Percentiles rank a stretch among this genome's conserved stretches.
Conservation (phyloP, 1,140 invertebrate genomes). For the Drosophila setifemur region DNA sequence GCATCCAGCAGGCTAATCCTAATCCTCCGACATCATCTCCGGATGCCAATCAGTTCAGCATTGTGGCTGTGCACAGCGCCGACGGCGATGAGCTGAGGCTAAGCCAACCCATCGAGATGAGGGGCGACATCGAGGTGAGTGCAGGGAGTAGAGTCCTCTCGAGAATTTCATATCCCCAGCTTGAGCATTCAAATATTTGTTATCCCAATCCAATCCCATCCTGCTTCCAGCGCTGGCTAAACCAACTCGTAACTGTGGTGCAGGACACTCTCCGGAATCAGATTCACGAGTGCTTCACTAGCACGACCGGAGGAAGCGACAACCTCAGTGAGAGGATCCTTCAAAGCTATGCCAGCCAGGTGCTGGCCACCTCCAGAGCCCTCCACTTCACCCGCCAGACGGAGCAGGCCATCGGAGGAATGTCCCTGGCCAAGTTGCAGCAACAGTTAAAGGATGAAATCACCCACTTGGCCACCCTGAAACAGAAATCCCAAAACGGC, state of each 20-base stretch:
- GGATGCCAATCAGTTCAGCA: constrained; percentile 82
- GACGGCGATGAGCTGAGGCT: constrained; percentile 94
- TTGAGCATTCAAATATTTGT: neutral
- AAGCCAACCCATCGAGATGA: constrained; percentile 89
- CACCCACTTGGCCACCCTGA: constrained; percentile 59
- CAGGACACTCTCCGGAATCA: constrained; percentile 88
- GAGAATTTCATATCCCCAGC: no score
- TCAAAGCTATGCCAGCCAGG: constrained; percentile 91
- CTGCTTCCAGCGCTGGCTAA: constrained; percentile 88
- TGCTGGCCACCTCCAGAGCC: constrained; percentile 88
- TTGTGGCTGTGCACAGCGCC: constrained; percentile 90
- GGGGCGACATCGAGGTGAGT: constrained; percentile 91
- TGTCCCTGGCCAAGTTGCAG: constrained; percentile 84
- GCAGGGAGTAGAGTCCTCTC: no score
- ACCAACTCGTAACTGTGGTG: constrained; percentile 91
- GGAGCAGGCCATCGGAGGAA: constrained; percentile 90
- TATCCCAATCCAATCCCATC: neutral
- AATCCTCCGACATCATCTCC: constrained; percentile 6
- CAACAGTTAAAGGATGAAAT: constrained; percentile 82
- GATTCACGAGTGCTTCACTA: constrained; percentile 87
- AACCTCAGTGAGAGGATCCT: constrained; percentile 86
- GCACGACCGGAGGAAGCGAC: constrained; percentile 55
- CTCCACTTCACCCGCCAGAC: constrained; percentile 92
- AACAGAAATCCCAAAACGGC: constrained; percentile 47
- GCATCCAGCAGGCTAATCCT: constrained; percentile 83